Percentiles rank a stretch among this genome's conserved stretches.
Evolutionary conservation across 2,797 vertebrate genomes (phyloP).

Genomic region (Sebastiscus albofasciatus): DNA sequence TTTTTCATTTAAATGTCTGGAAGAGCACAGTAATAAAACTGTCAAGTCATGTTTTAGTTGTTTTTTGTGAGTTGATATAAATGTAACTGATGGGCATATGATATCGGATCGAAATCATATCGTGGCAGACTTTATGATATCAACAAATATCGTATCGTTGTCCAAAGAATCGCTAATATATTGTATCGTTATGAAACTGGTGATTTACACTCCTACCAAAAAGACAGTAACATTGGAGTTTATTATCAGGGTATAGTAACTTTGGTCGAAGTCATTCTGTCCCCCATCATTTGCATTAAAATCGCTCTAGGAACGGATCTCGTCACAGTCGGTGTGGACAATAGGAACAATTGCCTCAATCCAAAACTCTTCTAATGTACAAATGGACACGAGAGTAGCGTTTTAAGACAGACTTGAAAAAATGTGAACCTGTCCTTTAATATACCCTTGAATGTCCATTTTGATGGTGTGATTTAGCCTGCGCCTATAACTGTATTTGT

Average conservation of each 20-base stretch:
- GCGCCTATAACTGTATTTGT: conserved; percentile 69
- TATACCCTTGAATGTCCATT: conserved; percentile 28
- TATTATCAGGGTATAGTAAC: neutral
- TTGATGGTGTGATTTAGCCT: conserved; percentile 59
- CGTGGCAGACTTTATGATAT: neutral
- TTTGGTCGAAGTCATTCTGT: neutral
- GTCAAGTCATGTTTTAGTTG: no score
- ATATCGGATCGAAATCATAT: no score
- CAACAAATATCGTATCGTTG: neutral
- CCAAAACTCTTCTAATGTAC: neutral
- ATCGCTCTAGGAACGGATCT: neutral
- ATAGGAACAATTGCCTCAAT: neutral
- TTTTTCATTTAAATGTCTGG: no score
- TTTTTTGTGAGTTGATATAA: no score
- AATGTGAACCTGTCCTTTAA: conserved; percentile 47
- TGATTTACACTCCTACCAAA: neutral
- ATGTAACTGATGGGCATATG: no score
- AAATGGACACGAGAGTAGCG: neutral
- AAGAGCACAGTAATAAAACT: no score
- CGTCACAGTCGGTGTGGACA: neutral
- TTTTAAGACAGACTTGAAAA: neutral
- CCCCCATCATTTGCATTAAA: neutral
- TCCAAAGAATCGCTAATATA: neutral
- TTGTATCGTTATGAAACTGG: neutral
- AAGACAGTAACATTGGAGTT: neutral